phyloP scores from a whole-genome alignment of 2,888 invertebrate genomes.

The Bembecia ichneumoniformis region DNA sequence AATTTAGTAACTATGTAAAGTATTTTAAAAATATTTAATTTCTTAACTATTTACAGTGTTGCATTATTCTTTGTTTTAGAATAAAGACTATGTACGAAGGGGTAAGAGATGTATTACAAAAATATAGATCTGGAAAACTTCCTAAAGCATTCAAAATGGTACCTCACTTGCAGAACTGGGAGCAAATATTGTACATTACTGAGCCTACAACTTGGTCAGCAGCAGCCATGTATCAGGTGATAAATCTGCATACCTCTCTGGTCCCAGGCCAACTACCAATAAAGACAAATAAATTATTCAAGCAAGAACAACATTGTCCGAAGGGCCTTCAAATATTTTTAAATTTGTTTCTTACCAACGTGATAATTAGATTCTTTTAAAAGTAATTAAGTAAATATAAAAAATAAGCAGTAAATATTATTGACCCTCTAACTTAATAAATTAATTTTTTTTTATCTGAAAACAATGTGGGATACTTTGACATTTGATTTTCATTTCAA shows the following conservation, averaged over 20 bases:
- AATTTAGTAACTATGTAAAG: no score
- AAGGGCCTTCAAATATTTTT: no score
- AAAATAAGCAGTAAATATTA: no score
- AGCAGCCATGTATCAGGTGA: conserved; percentile 92
- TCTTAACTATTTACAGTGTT: neutral
- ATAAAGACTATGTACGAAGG: conserved; percentile 91
- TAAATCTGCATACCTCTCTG: neutral
- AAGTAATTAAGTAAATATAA: no score
- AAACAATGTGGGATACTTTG: no score
- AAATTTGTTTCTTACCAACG: no score
- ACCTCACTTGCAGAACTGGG: conserved; percentile 94
- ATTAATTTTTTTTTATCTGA: no score
- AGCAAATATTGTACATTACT: conserved; percentile 87
- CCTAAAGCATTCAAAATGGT: conserved; percentile 99
- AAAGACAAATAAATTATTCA: neutral
- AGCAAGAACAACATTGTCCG: no score
- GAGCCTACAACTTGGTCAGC: conserved; percentile 98
- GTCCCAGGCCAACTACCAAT: neutral
- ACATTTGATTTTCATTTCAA: no score
- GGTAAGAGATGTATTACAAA: conserved; percentile 87
- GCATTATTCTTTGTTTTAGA: conserved; percentile 29
- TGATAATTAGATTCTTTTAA: no score
- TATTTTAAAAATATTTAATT: conserved; percentile 2
- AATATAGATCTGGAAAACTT: conserved; percentile 95
- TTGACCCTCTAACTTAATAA: no score